Evolutionary conservation across 2,888 invertebrate species (phyloP), one percentile per base, ranked within the genome.

Genomic region (Ellobium chinense): DNA sequence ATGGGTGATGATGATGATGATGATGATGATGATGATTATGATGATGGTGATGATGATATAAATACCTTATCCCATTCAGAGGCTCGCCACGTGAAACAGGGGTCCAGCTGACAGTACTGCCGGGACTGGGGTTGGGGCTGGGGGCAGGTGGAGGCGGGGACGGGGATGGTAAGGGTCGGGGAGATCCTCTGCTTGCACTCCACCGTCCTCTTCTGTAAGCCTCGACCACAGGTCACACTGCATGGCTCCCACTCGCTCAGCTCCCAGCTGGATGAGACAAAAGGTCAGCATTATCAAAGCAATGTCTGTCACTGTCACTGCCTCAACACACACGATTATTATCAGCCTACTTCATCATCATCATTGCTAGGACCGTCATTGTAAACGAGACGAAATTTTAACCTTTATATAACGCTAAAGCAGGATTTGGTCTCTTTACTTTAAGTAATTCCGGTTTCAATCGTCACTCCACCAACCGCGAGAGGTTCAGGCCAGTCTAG

Each of bases 161-260:
- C 95, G 86, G 94, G 94, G 91, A 95, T 92, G 46, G 93, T 93
- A 85, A 94, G 86, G 68, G 94, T 93, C 0, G 94, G 91, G 14
- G 94, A 94, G 69, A 94, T 93, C 86, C 94, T 93, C 88, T 96
- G 95, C 81, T 95, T 95, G 92, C 97, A 98, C 83, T 95, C 95
- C n/a, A 97, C 94, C 54, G 95, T 95, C 78, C 97, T 94, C 0
- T 95, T 95, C 88, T 96, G 95, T 27, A 95, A 94, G 0, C 97
- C 96, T 27, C 95, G 94, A 0, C 96, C 96, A 91, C 98, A 97
- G 1, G 95, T 95, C 14, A 94, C 94, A 21, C 96, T 96, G 88
- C 98, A 98, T 0, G 95, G 94, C 27, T 95, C 95, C 97, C 97
- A 98, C 21, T 96, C 95, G 1, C 94, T 95, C 0, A 96, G 95